Base-by-base conservation (phyloP, 2,888 invertebrate species). In the Prenolepis imparis region DNA sequence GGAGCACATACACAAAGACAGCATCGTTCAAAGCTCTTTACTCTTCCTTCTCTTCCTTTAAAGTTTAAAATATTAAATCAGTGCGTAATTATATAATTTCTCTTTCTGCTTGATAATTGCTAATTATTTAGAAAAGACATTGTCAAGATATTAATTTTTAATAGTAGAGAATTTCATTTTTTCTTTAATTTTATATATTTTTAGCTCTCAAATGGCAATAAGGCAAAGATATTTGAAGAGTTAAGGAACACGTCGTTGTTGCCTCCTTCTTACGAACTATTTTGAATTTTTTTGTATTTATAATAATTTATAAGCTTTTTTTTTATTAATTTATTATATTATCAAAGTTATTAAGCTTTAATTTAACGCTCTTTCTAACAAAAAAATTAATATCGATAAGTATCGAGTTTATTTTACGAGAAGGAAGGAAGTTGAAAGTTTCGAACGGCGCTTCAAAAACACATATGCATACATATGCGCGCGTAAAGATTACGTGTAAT, bases 401-500 rank as follows among this genome's bases (percentile, higher is more conserved):
- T 39, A 57, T 70, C 3, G 12, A 55, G 8, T 24, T 36, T 18
- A 28, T 55, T 57, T 78, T 52, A 28, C 55, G 0, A 64, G 9
- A 12, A 32, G 21, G 24, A 59, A 21, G 21, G 15, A 55, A 70
- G 59, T 73, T 72, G 59, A 24, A 80, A 72, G 59, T 80, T 80
- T 80, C 24, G 44, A 24, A n/a, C 18, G 44, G 6, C n/a, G 59
- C 59, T 80, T 72, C 5, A 21, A 75, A 55, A 64, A 80, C 57
- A 81, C 39, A 63, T 32, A 81, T 68, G 67, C 68, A 66, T 67
- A 80, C 18, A 64, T 66, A 66, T 32, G 24, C 48, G 52, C 83
- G 66, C 73, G 66, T 63, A 64, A 64, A 61, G 39, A 75, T 55
- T 68, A 74, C 66, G 74, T 63, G 52, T 73, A 63, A 82, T 61